phyloP scores from a whole-genome alignment of 1,140 invertebrate species.

The Parapsyche elsis region DNA sequence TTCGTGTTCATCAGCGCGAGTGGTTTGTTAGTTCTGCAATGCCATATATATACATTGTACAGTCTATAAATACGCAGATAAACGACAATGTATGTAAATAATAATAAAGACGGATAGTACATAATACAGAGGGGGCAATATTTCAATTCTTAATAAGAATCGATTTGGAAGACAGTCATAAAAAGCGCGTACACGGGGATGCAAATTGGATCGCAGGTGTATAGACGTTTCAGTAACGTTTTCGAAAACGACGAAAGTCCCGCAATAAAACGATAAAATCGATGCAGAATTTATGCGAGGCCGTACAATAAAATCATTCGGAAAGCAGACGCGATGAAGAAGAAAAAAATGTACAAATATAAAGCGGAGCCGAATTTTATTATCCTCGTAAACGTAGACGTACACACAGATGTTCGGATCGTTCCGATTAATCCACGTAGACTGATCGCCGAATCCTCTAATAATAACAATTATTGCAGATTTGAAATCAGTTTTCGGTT shows the following conservation, averaged over 20 bases:
- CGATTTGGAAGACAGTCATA: background rate
- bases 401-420: background rate
- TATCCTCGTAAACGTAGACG: background rate
- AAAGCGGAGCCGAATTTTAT: background rate
- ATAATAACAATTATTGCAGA: no score
- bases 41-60: no score
- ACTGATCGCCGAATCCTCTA: no score
- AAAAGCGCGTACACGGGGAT: background rate
- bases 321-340: background rate
- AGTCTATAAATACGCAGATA: no score
- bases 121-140: no score
- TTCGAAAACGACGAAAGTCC: background rate
- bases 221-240: background rate
- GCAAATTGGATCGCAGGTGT: background rate
- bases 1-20: no score
- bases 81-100: no score
- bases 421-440: background rate
- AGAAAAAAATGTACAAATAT: background rate
- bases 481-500: no score
- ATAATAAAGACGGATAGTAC: no score
- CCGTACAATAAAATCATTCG: slow-evolving; percentile 15
- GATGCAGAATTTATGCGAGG: slow-evolving; percentile 12
- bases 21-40: no score
- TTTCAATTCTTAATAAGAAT: no score
- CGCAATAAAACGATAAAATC: slow-evolving; percentile 12